Evolutionary conservation across 2,113 vertebrate genomes (phyloP).

Genomic region (Murina feae): DNA sequence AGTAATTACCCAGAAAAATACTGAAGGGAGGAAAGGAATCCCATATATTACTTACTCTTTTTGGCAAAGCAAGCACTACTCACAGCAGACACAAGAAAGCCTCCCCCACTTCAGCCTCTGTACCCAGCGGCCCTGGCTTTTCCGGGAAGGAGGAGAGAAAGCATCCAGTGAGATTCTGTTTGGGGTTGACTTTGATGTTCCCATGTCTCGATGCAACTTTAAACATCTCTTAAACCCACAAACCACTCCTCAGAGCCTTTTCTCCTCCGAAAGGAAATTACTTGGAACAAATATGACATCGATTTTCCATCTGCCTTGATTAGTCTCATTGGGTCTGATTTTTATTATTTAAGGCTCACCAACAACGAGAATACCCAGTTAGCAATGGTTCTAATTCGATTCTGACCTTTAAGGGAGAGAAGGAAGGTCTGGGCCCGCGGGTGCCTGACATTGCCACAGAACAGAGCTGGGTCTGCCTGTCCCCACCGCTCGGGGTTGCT

Average conservation of each 20-base stretch:
- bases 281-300: slow-evolving; percentile 73
- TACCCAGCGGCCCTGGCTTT: slow-evolving; percentile 27
- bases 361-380: slow-evolving; percentile 61
- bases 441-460: not conserved
- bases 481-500: slow-evolving; percentile 75
- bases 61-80: slow-evolving; percentile 21
- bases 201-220: slow-evolving; percentile 46
- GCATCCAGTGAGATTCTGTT: slow-evolving; percentile 5
- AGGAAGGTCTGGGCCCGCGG: slow-evolving; percentile 42
- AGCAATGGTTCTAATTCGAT: slow-evolving; percentile 66
- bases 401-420: slow-evolving; percentile 64
- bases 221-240: slow-evolving; percentile 59
- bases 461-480: not conserved
- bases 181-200: slow-evolving; percentile 42
- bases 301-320: slow-evolving; percentile 74
- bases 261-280: slow-evolving; percentile 67
- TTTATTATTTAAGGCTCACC: slow-evolving; percentile 66
- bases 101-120: not conserved
- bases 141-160: slow-evolving; percentile 18
- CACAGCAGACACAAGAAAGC: not conserved
- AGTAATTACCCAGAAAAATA: not conserved
- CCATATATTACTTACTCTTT: not conserved
- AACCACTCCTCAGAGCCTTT: slow-evolving; percentile 54
- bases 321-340: slow-evolving; percentile 66
- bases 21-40: not conserved